Evolutionary conservation across 2,888 invertebrate genomes (phyloP), one percentile per base, ranked within the genome.

Genomic region (Dendrolimus pini): DNA sequence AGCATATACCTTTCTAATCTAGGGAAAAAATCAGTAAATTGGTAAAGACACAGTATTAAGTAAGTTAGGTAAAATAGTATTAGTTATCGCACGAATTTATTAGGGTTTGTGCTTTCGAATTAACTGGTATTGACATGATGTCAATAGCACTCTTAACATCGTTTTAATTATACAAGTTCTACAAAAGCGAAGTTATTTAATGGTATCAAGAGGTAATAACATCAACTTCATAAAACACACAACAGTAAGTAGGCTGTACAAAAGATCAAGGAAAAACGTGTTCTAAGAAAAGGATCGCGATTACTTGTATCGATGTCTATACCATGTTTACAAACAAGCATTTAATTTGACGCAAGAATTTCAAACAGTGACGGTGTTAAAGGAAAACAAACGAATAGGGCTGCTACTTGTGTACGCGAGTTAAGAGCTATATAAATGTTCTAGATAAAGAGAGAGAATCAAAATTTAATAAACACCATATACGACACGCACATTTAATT

Each of bases 281-380:
- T 84, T 85, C 80, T 72, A 69, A 78, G 85, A 78, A 88, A 82
- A 81, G 74, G 79, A 74, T 73, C 72, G 71, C 70, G 69, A 72
- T 71, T 65, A 69, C 70, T 65, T 71, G 77, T 67, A 71, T 67
- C 72, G 68, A 72, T 82, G 80, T 81, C 81, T 74, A 66, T 64
- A 30, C 30, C 65, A 65, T 86, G 82, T 86, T 83, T 86, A 86
- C 82, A 86, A 88, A 87, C 82, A 85, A 73, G 71, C 77, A 72
- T 82, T 83, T 85, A 87, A 85, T 85, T 47, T 85, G 83, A 82
- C 80, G 71, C 70, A 78, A 74, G 84, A 86, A 86, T 89, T 82
- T 75, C 77, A 85, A 87, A 84, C 86, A 86, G 65, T 65, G 75
- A 60, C 74, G 69, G 71, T 70, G 77, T 70, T 73, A 74, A 80